Base-by-base conservation (phyloP, 2,888 invertebrate genomes). In the Drosophila mimetica region DNA sequence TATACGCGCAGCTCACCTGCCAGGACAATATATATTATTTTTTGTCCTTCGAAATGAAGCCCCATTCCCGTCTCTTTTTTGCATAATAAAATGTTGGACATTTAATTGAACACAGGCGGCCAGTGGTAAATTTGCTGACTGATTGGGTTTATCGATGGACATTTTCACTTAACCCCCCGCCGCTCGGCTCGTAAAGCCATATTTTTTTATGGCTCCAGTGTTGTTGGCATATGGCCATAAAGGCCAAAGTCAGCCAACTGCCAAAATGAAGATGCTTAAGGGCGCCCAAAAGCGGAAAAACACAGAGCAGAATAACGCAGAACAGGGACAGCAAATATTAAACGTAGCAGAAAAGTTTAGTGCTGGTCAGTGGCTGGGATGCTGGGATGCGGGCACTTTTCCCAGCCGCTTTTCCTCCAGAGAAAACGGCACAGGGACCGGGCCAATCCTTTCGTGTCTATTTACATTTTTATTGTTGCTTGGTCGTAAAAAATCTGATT, bases 401-500 rank as follows among this genome's bases (percentile, higher is more conserved):
- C 28, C 28, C 11, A 18, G 44, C 2, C 16, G 9, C 28, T 5
- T 28, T 28, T 18, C 11, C 28, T 25, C 8, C 16, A n/a, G 25
- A 6, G 22, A n/a, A 11, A 39, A 16, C 41, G 28, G 28, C 28
- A 13, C 16, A 9, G 4, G 11, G 46, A 18, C 16, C 51, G 14
- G 20, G 37, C 42, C 86, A 87, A 85, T 86, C 88, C 86, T 84
- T 82, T 88, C 73, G 74, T 77, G 79, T 82, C 88, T 82, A 84
- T 84, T 84, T 86, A 86, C 83, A 82, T 86, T 88, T 86, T 86
- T 84, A 88, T 88, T 88, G 83, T 84, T 50, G 86, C 71, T 66
- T 73, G 88, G 42, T 88, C 88, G 83, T 84, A 84, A 84, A 84
- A 84, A 86, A 77, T 86, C 83, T 86, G 88, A 84, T 84, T 84